Conservation (phyloP, 1,140 invertebrate species). For the Plutomurus gul region DNA sequence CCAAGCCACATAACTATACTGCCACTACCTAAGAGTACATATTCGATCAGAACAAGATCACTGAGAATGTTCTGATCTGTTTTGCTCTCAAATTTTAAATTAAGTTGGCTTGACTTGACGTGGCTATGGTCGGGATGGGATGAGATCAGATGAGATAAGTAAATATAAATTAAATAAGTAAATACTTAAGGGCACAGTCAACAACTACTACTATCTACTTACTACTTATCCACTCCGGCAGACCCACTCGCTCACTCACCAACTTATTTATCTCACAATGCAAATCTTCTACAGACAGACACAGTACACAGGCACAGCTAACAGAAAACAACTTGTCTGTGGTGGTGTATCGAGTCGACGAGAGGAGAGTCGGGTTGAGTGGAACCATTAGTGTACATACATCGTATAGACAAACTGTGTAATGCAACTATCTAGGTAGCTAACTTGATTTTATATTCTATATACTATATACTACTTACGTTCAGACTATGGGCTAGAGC, state of each 20-base stretch:
- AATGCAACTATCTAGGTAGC: no score
- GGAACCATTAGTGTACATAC: background rate
- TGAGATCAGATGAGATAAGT: conserved; percentile 11
- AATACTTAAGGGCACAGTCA: conserved; percentile 28
- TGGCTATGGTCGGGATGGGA: conserved; percentile 19
- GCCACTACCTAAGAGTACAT: no score
- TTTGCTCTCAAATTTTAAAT: conserved; percentile 23
- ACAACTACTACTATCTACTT: no score
- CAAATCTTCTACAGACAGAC: background rate
- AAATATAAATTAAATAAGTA: conserved; percentile 31
- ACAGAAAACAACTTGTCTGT: conserved; percentile 26
- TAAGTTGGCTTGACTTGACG: conserved; percentile 20
- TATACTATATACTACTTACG: no score
- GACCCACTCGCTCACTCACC: background rate
- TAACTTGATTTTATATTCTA: background rate
- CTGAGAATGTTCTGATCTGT: conserved; percentile 14
- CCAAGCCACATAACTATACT: conserved; percentile 3
- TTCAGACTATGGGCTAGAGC: no score
- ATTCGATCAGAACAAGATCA: no score
- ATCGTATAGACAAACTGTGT: no score
- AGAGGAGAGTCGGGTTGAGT: background rate
- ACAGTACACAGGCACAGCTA: background rate
- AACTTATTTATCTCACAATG: background rate
- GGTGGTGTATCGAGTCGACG: background rate
- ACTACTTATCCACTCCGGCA: no score